Evolutionary conservation across 2,797 vertebrate genomes (phyloP), one percentile per base, ranked within the genome.

Genomic region (Arctocebus calabarensis): DNA sequence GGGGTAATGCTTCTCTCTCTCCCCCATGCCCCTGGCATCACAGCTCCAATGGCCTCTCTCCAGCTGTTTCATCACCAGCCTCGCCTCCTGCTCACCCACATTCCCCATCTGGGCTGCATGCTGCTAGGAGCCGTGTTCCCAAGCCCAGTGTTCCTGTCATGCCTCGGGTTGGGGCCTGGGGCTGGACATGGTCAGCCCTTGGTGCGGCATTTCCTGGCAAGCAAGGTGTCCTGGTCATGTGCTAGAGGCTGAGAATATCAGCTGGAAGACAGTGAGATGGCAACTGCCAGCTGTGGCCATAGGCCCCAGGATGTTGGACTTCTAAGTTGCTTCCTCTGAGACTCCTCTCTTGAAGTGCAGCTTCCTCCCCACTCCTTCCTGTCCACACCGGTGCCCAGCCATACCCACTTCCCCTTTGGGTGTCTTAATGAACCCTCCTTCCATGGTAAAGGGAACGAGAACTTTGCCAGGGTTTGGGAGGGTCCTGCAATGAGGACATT

Each of bases 1-100:
- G 99, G 99, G 99, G 99, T 99, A 99, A 99, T 99, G 98, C 97
- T 99, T 98, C 98, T 98, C 98, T 98, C 97, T 98, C 97, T 98
- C 97, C 97, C 97, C 96, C 95, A 22, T 43, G 73, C 62, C 79
- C 62, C 90, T n/a, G 29, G 23, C 88, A 20, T 88, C 92, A 61
- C 19, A 92, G 94, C 95, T 2, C 29, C 40, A n/a, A 3, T 3
- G 25, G 48, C 96, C 59, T 34, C n/a, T 25, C 2, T 23, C 2
- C 34, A 84, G 73, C 90, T 19, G 0, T 12, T 1, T 17, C 90
- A 59, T 82, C 84, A 25, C 82, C 57, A 48, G 40, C 68, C 68
- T 91, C 90, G 23, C 25, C 79, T 20, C 43, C 20, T 12, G 3
- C 91, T 88, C 89, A 78, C 66, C 48, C 4, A 45, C 59, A 78